Evolutionary conservation across 2,888 invertebrate species (phyloP).

Genomic region (Thera britannica): DNA sequence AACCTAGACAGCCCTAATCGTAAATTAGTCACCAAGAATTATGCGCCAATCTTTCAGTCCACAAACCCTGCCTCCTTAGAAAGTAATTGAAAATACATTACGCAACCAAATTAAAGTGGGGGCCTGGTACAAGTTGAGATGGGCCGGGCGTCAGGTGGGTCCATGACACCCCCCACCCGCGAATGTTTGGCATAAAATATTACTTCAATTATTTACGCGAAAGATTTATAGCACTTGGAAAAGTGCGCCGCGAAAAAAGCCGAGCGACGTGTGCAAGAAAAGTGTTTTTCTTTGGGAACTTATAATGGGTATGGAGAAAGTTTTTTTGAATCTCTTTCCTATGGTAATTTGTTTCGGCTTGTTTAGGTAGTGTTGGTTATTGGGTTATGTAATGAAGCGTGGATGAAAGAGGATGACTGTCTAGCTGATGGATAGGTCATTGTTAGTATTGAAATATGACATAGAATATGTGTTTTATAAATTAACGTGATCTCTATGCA

Average conservation of each 20-base stretch:
- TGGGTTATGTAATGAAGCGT: conserved; percentile 37
- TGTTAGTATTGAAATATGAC: too few relatives aligned
- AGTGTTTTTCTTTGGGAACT: conserved; percentile 84
- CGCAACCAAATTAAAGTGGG: conserved; percentile 84
- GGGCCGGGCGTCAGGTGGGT: conserved; percentile 78
- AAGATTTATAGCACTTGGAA: conserved; percentile 84
- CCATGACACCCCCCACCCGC: conserved; percentile 75
- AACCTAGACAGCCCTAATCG: conserved; percentile 50
- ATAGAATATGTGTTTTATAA: too few relatives aligned
- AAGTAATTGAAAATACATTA: conserved; percentile 85
- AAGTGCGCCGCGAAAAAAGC: conserved; percentile 84
- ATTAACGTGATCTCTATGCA: too few relatives aligned
- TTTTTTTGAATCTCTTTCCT: conserved; percentile 81
- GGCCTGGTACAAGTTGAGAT: conserved; percentile 81
- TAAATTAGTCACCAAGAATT: conserved; percentile 75
- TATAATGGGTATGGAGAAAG: conserved; percentile 83
- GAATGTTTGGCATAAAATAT: conserved; percentile 86
- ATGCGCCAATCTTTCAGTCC: conserved; percentile 76
- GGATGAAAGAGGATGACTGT: not conserved
- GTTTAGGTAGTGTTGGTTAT: conserved; percentile 73
- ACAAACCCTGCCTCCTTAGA: conserved; percentile 81
- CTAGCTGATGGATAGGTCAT: not conserved
- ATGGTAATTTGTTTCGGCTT: conserved; percentile 84
- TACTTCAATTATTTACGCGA: conserved; percentile 86
- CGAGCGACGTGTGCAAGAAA: conserved; percentile 83